Evolutionary conservation across 2,888 invertebrate genomes (phyloP), one percentile per base, ranked within the genome.

Genomic region (Nowickia ferox): DNA sequence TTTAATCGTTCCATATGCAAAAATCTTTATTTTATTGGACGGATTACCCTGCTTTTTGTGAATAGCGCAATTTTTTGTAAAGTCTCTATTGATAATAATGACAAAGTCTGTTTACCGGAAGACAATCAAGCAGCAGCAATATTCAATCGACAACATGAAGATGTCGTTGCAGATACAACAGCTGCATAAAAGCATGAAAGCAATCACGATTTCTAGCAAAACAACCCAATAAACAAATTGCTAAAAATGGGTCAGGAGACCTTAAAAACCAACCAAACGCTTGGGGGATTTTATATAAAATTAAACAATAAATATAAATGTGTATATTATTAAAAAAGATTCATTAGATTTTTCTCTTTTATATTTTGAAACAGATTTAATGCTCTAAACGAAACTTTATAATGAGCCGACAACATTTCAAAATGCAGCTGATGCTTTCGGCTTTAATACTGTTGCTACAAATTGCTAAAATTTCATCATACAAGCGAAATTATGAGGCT

Each of bases 401-500:
- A 42, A 83, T 86, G 86, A 22, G 11, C 55, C 15, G 61, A 17
- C 76, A 63, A 75, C 11, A 75, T n/a, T 51, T 30, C 38, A 22
- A 61, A 2, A 17, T 76, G 71, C 79, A 66, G 19, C 15, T 83
- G 69, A 48, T 13, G 11, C 9, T 68, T 9, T 66, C 77, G 81
- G 55, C 80, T 30, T 57, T 82, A 65, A 42, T 79, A 13, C 10
- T 82, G 51, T 40, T 74, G 30, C n/a, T 79, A 44, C 71, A 82
- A 53, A 19, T 81, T 38, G 30, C 61, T 30, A 76, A 69, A 11
- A 74, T 82, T 48, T 40, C 40, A 17, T 17, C 88, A 9, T 85
- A 88, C 15, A 87, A 89, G 30, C 89, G 90, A 6, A 90, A 91
- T 79, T 91, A 91, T 53, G 90, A 91, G 66, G 89, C 68, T 83